These are phyloP conservation scores for Danio tinwini DNA, from an alignment of 2,797 vertebrate genomes.

Conservation along the genomic window DNA sequence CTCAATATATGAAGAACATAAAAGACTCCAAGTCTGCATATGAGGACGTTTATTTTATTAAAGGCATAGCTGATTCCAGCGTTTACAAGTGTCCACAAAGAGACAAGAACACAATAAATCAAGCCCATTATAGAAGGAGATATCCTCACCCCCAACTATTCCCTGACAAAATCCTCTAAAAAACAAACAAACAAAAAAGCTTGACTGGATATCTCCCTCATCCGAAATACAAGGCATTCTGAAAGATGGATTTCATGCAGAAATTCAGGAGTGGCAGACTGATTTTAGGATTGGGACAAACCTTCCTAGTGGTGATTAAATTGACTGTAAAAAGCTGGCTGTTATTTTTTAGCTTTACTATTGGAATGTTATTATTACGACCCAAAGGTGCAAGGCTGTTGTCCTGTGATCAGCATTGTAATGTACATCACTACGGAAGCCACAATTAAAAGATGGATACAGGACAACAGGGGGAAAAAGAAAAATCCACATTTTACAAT, in stretches of 20 bases:
- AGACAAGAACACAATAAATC: constrained; percentile 84
- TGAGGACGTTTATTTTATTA: constrained; percentile 91
- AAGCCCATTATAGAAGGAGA: constrained; percentile 77
- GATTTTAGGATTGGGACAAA: constrained; percentile 64
- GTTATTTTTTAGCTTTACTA: constrained; percentile 54
- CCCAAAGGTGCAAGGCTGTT: constrained; percentile 62
- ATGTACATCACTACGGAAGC: constrained; percentile 51
- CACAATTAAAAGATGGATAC: constrained; percentile 29
- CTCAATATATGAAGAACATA: constrained; percentile 48
- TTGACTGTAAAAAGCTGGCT: constrained; percentile 58
- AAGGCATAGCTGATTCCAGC: constrained; percentile 92
- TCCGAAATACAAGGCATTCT: constrained; percentile 70
- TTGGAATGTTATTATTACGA: constrained; percentile 79
- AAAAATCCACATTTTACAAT: constrained; percentile 33
- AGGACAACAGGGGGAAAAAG: constrained; percentile 21
- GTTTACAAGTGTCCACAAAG: constrained; percentile 86
- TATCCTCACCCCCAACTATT: constrained; percentile 65
- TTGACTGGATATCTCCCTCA: constrained; percentile 57
- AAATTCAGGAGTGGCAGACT: constrained; percentile 58
- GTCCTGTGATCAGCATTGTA: constrained; percentile 43
- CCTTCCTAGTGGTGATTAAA: constrained; percentile 53
- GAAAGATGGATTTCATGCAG: constrained; percentile 80
- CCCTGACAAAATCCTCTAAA: constrained; percentile 52
- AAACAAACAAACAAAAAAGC: constrained; percentile 57
- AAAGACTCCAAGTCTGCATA: constrained; percentile 63